phyloP scores from a whole-genome alignment of 2,888 invertebrate genomes.

The Rotaria macrura region DNA sequence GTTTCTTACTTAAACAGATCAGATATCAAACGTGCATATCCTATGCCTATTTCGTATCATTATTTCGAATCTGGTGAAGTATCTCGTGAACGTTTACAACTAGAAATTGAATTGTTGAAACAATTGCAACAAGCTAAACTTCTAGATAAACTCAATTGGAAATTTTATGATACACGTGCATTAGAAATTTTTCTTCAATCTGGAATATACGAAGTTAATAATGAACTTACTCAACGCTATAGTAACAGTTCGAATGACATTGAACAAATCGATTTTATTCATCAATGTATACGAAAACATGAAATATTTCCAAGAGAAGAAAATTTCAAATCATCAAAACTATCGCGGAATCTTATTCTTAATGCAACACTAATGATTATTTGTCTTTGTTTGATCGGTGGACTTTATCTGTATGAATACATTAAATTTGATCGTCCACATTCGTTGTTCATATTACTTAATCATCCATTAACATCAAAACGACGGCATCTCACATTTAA shows the following conservation, averaged over 20 bases:
- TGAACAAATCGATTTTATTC: neutral
- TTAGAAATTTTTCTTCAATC: neutral
- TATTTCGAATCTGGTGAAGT: slow-evolving; percentile 9
- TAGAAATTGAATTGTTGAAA: slow-evolving; percentile 16
- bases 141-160: neutral
- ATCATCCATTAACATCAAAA: neutral
- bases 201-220: neutral
- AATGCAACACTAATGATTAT: neutral
- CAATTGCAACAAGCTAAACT: neutral
- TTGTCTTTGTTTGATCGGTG: neutral
- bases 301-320: neutral
- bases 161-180: neutral
- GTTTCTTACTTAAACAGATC: neutral
- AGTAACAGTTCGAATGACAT: too few species aligned
- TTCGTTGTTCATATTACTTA: neutral
- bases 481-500: neutral
- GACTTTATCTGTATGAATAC: neutral
- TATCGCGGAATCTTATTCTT: neutral
- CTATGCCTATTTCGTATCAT: neutral
- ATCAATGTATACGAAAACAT: neutral
- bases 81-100: neutral
- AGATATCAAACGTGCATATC: neutral
- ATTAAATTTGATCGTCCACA: neutral
- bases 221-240: neutral
- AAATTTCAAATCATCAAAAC: neutral